phyloP scores from a whole-genome alignment of 2,113 vertebrate species.

The Hippoglossus stenolepis region DNA sequence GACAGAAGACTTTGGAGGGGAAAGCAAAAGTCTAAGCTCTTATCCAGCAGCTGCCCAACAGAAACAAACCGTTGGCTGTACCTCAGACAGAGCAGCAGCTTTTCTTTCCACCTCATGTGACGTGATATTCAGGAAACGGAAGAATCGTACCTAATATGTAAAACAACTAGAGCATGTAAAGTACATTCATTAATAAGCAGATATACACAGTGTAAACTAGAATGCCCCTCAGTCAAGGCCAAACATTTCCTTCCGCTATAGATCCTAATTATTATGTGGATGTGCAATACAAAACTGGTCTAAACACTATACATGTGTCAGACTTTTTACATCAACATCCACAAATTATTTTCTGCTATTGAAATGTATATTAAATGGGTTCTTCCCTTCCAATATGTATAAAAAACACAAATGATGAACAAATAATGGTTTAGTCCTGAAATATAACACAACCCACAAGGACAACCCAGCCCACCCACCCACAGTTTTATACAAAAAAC shows the following conservation, averaged over 20 bases:
- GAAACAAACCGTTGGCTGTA: background rate
- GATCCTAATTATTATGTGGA: too few relatives aligned
- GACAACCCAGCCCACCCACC: too few relatives aligned
- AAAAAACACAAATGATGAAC: background rate
- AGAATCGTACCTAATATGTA: background rate
- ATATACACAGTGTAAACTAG: background rate
- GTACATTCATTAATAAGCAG: background rate
- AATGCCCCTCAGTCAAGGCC: background rate
- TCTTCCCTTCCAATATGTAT: background rate
- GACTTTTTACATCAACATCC: too few relatives aligned
- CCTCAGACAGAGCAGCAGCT: background rate
- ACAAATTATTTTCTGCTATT: too few relatives aligned
- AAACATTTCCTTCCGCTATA: background rate
- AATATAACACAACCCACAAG: background rate
- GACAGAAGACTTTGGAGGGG: slow-evolving; percentile 36
- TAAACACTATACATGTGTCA: too few relatives aligned
- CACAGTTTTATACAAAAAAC: background rate
- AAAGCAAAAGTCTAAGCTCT: slow-evolving; percentile 31
- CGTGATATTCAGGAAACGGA: background rate
- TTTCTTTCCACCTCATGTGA: background rate
- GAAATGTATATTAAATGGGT: background rate
- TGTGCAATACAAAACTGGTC: too few relatives aligned
- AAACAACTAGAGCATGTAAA: background rate
- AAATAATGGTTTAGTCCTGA: background rate
- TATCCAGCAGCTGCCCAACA: slow-evolving; percentile 6